Base-by-base conservation (phyloP, 2,797 vertebrate genomes). In the Danio albolineatus region DNA sequence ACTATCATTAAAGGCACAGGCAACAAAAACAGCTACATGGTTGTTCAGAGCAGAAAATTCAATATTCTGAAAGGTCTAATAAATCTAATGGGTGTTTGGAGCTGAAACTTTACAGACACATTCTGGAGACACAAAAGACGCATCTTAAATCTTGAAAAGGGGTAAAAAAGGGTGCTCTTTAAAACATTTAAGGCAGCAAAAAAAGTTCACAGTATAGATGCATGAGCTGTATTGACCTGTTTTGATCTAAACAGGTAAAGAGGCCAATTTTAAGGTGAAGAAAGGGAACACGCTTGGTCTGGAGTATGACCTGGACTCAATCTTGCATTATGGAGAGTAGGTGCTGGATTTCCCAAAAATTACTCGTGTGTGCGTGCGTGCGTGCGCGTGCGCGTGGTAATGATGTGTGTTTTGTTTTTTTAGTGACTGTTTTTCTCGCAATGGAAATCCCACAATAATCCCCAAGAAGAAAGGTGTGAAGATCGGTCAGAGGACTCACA, bases 261-360 rank as follows among this genome's bases (percentile, higher is more conserved):
- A 80, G 74, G 17, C 0, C 0, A 90, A 94, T 82, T 94, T 94
- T 66, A 0, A 0, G 0, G 60, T 7, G 14, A 8, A 10, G 5
- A 0, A 0, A 0, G 89, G 88, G 0, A 0, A 85, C 39, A 91
- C 86, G 0, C 84, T 89, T 1, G 10, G 17, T 0, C 21, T 90
- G 2, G 16, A 61, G 0, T 93, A 94, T 4, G 90, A 94, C 82
- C 4, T 74, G 0, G 0, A 0, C 0, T 94, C 93, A 0, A 93
- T 94, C 77, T 7, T 93, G 87, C 93, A 94, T 86, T 94, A 93
- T 16, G 92, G 92, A 64, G 43, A 82, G 92, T 93, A 84, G 84
- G 49, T 17, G 1, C 12, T 76, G 0, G 0, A 7, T 12, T 36
- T 38, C 12, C 13, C 16, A 2, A 0, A 17, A 10, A 51, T 36